Conservation (phyloP, 2,888 invertebrate species). For the Mystacides longicornis region DNA sequence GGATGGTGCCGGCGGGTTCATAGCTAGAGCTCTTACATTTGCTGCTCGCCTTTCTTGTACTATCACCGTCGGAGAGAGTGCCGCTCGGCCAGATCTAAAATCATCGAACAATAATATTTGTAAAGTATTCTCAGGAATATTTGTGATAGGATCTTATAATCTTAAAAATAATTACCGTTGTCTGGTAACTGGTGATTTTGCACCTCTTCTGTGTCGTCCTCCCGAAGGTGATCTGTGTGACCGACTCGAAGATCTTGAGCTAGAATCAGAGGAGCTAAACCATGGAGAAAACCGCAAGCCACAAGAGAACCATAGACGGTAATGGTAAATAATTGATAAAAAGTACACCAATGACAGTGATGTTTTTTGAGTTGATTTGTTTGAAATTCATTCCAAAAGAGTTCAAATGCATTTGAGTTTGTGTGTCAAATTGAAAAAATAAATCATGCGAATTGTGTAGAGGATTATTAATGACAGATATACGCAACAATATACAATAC, state of each 20-base stretch:
- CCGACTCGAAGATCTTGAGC: conserved; percentile 40
- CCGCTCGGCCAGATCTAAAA: conserved; percentile 13
- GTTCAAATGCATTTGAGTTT: too few relatives aligned
- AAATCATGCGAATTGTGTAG: too few relatives aligned
- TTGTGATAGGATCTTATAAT: not conserved
- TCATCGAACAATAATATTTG: too few relatives aligned
- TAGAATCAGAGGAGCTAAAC: conserved; percentile 52
- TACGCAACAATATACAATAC: too few relatives aligned
- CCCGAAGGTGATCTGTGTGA: conserved; percentile 28
- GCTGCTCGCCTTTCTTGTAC: conserved; percentile 54
- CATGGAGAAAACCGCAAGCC: conserved; percentile 25
- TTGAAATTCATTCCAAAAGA: too few relatives aligned
- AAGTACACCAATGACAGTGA: conserved; percentile 1
- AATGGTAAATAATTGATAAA: not conserved
- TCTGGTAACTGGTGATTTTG: conserved; percentile 19
- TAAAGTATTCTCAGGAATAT: not conserved
- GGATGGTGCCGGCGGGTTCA: conserved; percentile 55
- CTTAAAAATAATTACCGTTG: conserved; percentile 1
- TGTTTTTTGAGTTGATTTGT: too few relatives aligned
- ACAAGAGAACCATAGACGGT: not conserved
- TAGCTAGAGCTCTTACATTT: conserved; percentile 48
- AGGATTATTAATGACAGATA: too few relatives aligned
- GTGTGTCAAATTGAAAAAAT: too few relatives aligned
- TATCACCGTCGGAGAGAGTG: conserved; percentile 54
- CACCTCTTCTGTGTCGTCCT: conserved; percentile 34